These are phyloP conservation scores for Villa cingulata DNA, from an alignment of 2,888 invertebrate species.

Conservation along the genomic window DNA sequence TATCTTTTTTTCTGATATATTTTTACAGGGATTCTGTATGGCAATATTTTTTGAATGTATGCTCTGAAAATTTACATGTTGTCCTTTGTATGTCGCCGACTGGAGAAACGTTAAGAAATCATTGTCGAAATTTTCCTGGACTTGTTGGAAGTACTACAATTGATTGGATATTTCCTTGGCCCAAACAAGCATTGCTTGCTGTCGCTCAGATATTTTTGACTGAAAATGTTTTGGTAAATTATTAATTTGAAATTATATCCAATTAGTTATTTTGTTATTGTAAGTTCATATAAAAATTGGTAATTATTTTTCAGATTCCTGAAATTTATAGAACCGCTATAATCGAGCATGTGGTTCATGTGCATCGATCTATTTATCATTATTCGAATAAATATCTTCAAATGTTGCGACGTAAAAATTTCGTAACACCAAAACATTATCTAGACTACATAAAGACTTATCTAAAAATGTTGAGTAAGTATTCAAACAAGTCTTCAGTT, in stretches of 20 bases:
- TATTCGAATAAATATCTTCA: conserved; percentile 60
- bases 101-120: conserved; percentile 64
- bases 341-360: conserved; percentile 74
- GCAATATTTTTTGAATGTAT: conserved; percentile 65
- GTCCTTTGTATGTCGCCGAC: conserved; percentile 83
- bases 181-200: conserved; percentile 72
- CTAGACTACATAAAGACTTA: conserved; percentile 75
- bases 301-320: conserved; percentile 47
- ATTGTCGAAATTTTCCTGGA: conserved; percentile 84
- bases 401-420: conserved; percentile 66
- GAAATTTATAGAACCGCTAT: conserved; percentile 53
- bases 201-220: conserved; percentile 75
- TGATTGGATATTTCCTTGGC: conserved; percentile 93
- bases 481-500: too few relatives aligned
- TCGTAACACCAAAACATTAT: conserved; percentile 85
- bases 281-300: too few relatives aligned
- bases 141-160: conserved; percentile 84
- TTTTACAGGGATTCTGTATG: conserved; percentile 60
- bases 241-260: too few relatives aligned
- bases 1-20: background rate
- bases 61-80: conserved; percentile 76
- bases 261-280: too few relatives aligned
- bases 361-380: conserved; percentile 58
- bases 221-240: conserved; percentile 46
- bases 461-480: conserved; percentile 29